Evolutionary conservation across 1,140 invertebrate species (phyloP).

Genomic region (Achroia grisella): DNA sequence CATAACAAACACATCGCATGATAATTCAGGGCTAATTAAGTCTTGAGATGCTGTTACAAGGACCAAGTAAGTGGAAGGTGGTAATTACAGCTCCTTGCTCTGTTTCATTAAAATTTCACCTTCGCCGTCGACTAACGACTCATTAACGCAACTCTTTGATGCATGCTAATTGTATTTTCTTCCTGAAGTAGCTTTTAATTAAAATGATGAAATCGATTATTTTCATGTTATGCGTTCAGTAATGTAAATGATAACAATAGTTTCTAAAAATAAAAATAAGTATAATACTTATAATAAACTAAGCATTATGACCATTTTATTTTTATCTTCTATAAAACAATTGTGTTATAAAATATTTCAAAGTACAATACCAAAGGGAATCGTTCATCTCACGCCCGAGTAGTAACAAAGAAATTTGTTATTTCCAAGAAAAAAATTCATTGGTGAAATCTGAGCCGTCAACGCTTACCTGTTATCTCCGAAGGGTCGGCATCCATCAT

Average conservation of each 20-base stretch:
- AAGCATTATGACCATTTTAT: too few species aligned
- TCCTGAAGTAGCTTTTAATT: constrained; percentile 10
- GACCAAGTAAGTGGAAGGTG: constrained; percentile 21
- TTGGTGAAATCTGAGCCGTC: constrained; percentile 13
- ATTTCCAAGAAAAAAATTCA: constrained; percentile 14
- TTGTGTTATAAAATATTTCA: constrained; percentile 11
- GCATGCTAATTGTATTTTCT: constrained; percentile 33
- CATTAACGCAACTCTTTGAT: constrained; percentile 37
- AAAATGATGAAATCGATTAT: too few species aligned
- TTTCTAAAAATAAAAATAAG: too few species aligned
- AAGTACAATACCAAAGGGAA: constrained; percentile 15
- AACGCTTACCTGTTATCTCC: constrained; percentile 17
- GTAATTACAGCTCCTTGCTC: constrained; percentile 23
- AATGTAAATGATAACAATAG: too few species aligned
- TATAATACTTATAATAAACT: too few species aligned
- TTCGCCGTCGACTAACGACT: constrained; percentile 17
- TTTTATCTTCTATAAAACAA: neutral
- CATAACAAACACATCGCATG: neutral
- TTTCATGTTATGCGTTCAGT: too few species aligned
- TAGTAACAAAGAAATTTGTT: constrained; percentile 13
- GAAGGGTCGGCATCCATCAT: constrained; percentile 1
- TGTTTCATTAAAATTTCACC: constrained; percentile 43
- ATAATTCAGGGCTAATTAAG: constrained; percentile 32
- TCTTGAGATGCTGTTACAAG: constrained; percentile 23
- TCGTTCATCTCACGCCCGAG: constrained; percentile 20